A percentile compares a stretch with the other conserved stretches of the same genome.
These are phyloP conservation scores for Sphenodon punctatus DNA, from an alignment of 2,797 vertebrate species.

Conservation along the genomic window DNA sequence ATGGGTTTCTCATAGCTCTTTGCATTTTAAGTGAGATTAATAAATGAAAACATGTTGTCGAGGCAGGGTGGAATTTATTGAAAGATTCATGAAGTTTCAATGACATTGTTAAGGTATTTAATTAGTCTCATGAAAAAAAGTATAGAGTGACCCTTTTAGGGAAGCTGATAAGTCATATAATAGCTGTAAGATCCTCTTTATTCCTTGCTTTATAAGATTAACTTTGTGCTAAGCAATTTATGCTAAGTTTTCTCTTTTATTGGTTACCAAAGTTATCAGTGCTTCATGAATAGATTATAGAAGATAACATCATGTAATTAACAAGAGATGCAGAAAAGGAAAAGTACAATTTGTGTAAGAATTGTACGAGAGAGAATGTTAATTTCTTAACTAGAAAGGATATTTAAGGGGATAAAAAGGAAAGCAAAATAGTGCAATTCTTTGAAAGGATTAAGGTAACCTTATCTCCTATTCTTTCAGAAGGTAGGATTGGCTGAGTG, in stretches of 20 bases:
- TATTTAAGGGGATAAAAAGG: slow-evolving; percentile 89
- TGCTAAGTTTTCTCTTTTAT: slow-evolving; percentile 83
- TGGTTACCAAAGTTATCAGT: slow-evolving; percentile 83
- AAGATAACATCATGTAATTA: slow-evolving; percentile 97
- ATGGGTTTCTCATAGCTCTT: slow-evolving; percentile 79
- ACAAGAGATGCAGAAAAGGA: slow-evolving; percentile 89
- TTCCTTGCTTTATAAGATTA: slow-evolving; percentile 85
- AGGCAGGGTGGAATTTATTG: slow-evolving; percentile 76
- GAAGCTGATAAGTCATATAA: slow-evolving; percentile 83
- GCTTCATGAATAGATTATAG: slow-evolving; percentile 91
- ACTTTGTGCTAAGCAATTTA: slow-evolving; percentile 96
- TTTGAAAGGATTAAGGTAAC: slow-evolving; percentile 89
- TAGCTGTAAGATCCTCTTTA: slow-evolving; percentile 85
- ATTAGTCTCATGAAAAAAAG: slow-evolving; percentile 82
- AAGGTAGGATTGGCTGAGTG: slow-evolving; percentile 72
- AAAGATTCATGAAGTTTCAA: slow-evolving; percentile 81
- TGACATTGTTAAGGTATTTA: slow-evolving; percentile 84
- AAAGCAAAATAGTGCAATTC: slow-evolving; percentile 85
- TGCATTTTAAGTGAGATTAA: slow-evolving; percentile 94
- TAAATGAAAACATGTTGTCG: slow-evolving; percentile 82
- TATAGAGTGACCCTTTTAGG: slow-evolving; percentile 81
- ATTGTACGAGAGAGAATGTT: slow-evolving; percentile 88
- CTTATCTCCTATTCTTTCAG: slow-evolving; percentile 85
- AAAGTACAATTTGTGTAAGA: slow-evolving; percentile 87
- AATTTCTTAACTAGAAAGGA: slow-evolving; percentile 91